Evolutionary conservation across 2,888 invertebrate species (phyloP), one percentile per base, ranked within the genome.

Genomic region (Xestia sexstrigata): DNA sequence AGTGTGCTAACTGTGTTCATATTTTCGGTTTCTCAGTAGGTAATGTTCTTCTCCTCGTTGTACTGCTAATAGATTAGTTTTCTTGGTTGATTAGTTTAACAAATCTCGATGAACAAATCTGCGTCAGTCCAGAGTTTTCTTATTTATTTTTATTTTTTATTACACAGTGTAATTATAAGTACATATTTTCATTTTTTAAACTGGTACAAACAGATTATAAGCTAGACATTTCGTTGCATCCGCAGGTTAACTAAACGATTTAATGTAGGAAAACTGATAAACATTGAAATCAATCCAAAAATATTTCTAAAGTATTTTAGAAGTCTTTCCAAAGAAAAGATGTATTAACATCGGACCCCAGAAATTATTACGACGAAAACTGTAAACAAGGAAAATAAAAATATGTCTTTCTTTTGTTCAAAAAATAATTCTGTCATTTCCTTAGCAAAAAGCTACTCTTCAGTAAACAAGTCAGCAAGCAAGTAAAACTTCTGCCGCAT

Each of bases 401-500:
- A 23, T 13, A 49, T 26, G 17, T 69, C 13, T 67, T 52, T 82
- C 8, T 49, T 78, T 60, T 74, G 42, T 58, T 67, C 35, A 62
- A 55, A 70, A 72, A 74, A 76, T 85, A 76, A 78, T 83, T 71
- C 23, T 55, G 68, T 81, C 70, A 83, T 83, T 82, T 76, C 71
- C 71, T 75, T 67, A 39, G 71, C 70, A 82, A 88, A 90, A 89
- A 86, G 74, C 76, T 84, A 79, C 79, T 78, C 73, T 68, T 47
- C 76, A 68, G 84, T 89, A 88, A 91, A 91, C 89, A 91, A 88
- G 87, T 87, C 83, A 83, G 81, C 73, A 74, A 35, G 72, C 87
- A 89, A 91, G 91, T 92, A 90, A 93, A 93, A 92, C 86, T 92
- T 92, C 81, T 89, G 92, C 90, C 82, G 83, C 87, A 91, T 93